Percentiles rank a stretch among this genome's conserved stretches.
Conservation (phyloP, 2,888 invertebrate genomes). For the Andricus curvator region DNA sequence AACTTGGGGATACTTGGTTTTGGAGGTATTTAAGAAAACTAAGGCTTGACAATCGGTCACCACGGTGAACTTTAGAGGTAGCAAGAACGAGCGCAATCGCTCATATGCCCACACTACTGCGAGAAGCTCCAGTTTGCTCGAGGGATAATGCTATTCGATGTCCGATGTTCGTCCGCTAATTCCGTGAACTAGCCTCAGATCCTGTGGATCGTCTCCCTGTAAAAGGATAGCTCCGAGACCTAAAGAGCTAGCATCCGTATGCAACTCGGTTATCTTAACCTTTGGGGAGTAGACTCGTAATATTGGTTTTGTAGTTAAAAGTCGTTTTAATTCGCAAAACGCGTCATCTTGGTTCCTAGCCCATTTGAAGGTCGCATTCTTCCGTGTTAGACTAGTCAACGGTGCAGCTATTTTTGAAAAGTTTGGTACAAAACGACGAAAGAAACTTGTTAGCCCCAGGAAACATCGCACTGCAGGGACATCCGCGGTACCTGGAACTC, state of each 20-base stretch:
- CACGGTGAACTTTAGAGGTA: constrained; percentile 26
- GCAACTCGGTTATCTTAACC: constrained; percentile 40
- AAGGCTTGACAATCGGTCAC: constrained; percentile 59
- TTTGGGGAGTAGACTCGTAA: constrained; percentile 28
- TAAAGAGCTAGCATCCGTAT: constrained; percentile 41
- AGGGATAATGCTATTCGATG: constrained; percentile 59
- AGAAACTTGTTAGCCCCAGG: constrained; percentile 49
- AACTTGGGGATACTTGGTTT: constrained; percentile 60
- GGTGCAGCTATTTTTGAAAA: constrained; percentile 42
- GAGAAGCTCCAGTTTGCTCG: constrained; percentile 51
- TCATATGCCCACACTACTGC: neutral
- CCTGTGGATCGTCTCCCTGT: constrained; percentile 52
- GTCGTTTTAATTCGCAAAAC: constrained; percentile 31
- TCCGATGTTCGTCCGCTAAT: constrained; percentile 59
- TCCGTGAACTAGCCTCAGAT: constrained; percentile 56
- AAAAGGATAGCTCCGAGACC: constrained; percentile 41
- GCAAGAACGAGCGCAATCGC: constrained; percentile 48
- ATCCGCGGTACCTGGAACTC: constrained; percentile 40
- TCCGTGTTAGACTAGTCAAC: neutral
- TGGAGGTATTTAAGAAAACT: constrained; percentile 56
- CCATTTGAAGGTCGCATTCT: no score
- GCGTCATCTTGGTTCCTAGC: constrained; percentile 2
- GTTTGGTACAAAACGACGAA: constrained; percentile 46
- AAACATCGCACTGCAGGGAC: constrained; percentile 23
- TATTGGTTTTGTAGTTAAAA: constrained; percentile 5